Evolutionary conservation across 2,113 vertebrate genomes (phyloP).

Genomic region (Proteles cristata): DNA sequence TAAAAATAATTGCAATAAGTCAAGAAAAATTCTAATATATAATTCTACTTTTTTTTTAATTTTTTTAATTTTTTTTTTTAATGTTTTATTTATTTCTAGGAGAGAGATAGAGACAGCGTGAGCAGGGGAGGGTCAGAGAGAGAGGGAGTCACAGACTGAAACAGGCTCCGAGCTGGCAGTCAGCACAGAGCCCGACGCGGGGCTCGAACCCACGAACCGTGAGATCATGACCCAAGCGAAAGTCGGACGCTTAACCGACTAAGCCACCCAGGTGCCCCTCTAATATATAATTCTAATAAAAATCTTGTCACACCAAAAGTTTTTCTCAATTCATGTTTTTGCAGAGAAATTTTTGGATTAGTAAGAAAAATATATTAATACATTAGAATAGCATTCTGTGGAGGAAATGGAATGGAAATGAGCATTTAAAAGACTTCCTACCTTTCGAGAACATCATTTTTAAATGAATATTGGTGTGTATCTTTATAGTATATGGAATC

Average conservation of each 20-base stretch:
- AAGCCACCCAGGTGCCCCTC: too few species aligned
- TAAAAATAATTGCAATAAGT: neutral
- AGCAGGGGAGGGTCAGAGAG: too few species aligned
- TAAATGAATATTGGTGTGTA: neutral
- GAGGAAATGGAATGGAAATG: neutral
- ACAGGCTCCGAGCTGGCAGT: too few species aligned
- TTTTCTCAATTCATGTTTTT: conserved; percentile 9
- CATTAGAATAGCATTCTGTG: neutral
- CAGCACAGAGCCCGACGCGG: too few species aligned
- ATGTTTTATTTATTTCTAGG: too few species aligned
- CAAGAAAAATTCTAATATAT: neutral
- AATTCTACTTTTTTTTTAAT: too few species aligned
- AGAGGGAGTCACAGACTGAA: too few species aligned
- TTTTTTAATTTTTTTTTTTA: too few species aligned
- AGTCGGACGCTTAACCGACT: too few species aligned
- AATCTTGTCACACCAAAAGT: neutral
- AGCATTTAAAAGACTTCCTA: neutral
- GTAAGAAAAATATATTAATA: neutral
- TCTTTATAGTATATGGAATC: neutral
- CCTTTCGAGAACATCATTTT: neutral
- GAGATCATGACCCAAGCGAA: too few species aligned
- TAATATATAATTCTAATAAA: neutral
- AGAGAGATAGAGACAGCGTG: too few species aligned
- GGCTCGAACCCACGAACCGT: too few species aligned
- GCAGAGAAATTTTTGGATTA: neutral